phyloP scores from a whole-genome alignment of 1,140 invertebrate species.

The Drosophila kanapiae region DNA sequence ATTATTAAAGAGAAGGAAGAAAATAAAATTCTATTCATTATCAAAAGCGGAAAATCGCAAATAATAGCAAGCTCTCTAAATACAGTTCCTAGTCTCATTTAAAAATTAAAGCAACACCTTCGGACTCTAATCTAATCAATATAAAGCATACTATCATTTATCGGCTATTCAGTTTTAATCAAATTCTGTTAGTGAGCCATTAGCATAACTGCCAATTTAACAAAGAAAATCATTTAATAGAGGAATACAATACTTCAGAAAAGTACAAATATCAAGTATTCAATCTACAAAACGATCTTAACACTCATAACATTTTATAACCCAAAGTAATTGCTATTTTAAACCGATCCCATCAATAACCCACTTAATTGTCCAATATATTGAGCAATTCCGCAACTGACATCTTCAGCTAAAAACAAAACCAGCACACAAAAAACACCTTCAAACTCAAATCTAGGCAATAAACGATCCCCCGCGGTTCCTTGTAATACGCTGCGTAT shows the following conservation, averaged over 20 bases:
- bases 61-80: neutral
- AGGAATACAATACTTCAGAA: neutral
- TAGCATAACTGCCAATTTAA: neutral
- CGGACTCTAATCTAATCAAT: constrained; percentile 2
- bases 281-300: neutral
- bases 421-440: constrained; percentile 10
- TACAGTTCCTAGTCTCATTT: neutral
- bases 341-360: neutral
- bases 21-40: neutral
- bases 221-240: neutral
- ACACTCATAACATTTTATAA: neutral
- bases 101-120: constrained; percentile 2
- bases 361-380: constrained; percentile 9
- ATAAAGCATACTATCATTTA: neutral
- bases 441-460: constrained; percentile 29
- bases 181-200: neutral
- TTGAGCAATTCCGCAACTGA: constrained; percentile 6
- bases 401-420: constrained; percentile 7
- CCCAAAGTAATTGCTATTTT: neutral
- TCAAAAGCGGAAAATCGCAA: neutral
- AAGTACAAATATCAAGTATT: neutral
- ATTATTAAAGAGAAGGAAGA: neutral
- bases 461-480: constrained; percentile 25
- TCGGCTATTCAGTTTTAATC: neutral
- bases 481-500: constrained; percentile 54